These are phyloP conservation scores for Nineta flava DNA, from an alignment of 2,888 invertebrate species.

Conservation along the genomic window DNA sequence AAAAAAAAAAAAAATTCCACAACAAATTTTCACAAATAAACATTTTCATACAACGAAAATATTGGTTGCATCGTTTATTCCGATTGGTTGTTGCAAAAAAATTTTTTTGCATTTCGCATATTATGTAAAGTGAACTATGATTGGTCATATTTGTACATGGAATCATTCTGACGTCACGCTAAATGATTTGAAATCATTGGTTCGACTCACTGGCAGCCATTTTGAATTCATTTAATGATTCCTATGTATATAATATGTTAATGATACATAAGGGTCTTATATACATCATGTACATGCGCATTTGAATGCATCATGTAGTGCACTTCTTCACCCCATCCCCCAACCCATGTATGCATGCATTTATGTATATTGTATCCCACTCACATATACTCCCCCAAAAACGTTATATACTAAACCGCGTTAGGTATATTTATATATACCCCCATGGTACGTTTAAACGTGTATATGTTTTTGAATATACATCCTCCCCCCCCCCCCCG, in stretches of 20 bases:
- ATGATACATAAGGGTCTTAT: background rate
- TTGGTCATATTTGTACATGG: slow-evolving; percentile 1
- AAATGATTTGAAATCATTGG: slow-evolving; percentile 7
- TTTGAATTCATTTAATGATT: slow-evolving; percentile 8
- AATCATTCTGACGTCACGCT: slow-evolving; percentile 7
- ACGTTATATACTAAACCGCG: too few species aligned
- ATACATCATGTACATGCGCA: background rate
- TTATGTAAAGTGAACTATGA: background rate
- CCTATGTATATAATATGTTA: background rate
- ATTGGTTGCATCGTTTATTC: background rate
- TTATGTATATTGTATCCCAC: too few species aligned
- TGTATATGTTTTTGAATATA: too few species aligned
- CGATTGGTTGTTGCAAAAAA: background rate
- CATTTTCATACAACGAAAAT: too few species aligned
- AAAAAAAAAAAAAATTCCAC: too few species aligned
- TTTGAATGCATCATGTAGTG: too few species aligned
- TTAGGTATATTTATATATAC: too few species aligned
- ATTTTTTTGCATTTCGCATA: background rate
- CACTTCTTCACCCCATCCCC: background rate
- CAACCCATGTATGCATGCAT: too few species aligned
- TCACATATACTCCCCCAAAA: too few species aligned
- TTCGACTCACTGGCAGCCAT: slow-evolving; percentile 4
- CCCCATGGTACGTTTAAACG: too few species aligned
- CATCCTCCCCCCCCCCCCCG: too few species aligned
- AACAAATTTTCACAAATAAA: too few species aligned